Base-by-base conservation (phyloP, 2,797 vertebrate genomes). In the Steatocranus sp. region DNA sequence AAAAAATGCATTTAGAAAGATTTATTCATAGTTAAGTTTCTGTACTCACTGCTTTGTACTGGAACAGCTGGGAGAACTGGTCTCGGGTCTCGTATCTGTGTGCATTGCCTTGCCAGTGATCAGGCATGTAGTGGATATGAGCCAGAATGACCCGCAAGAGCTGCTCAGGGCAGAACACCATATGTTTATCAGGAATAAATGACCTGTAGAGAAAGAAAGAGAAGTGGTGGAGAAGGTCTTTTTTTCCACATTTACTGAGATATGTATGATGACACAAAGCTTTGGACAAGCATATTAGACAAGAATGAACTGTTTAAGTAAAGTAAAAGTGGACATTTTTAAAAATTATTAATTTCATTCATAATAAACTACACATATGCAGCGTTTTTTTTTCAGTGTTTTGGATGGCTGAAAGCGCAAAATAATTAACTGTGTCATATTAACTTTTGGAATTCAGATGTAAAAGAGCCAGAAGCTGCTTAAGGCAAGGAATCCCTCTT, bases 81-180 rank as follows among this genome's bases (percentile, higher is more conserved):
- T 99, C 98, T 18, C 98, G 96, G 90, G 98, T 99, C 95, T 99
- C 98, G 0, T 98, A 98, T 92, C 98, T 96, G 87, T 99, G 98
- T 80, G 98, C 98, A 6, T 97, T 98, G 90, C 98, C 98, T 95
- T 99, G 98, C 98, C 98, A 99, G 95, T 99, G 98, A 95, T 99
- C 98, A 27, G 98, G 98, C 98, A 99, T 99, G 94, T 99, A 99
- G 95, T 99, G 98, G 90, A 99, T 98, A 83, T 99, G 97, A 2
- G 98, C 98, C 86, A 99, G 95, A 88, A 99, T 98, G 85, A 99
- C 97, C 46, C 98, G 96, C 75, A 99, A 96, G 92, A 99, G 97
- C 96, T 99, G 98, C 94, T 99, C 98, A 10, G 98, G 98, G 91
- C 98, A 99, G 94, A 98, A 99, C 85, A 99, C 98, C 96, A 99